A percentile compares a stretch with the other conserved stretches of the same genome.
Conservation (phyloP, 1,140 invertebrate genomes). For the Alviniconcha marisindica region DNA sequence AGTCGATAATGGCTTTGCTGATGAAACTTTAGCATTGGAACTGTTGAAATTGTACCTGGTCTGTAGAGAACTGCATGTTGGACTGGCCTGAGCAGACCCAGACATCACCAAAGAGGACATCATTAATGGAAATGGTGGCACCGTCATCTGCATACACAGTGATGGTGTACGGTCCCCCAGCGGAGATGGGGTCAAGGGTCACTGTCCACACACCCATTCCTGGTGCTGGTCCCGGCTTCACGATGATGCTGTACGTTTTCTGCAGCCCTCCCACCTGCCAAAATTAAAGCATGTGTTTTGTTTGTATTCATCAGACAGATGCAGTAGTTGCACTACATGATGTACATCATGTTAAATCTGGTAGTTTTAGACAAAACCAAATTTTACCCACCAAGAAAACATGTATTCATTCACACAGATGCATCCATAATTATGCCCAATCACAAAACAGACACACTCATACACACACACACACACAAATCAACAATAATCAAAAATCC, state of each 20-base stretch:
- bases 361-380: too few species aligned
- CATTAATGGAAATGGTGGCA: conserved; percentile 47
- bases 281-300: too few species aligned
- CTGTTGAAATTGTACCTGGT: conserved; percentile 45
- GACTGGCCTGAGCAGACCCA: conserved; percentile 73
- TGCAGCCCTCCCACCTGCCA: not conserved
- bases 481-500: too few species aligned
- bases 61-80: conserved; percentile 69
- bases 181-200: conserved; percentile 40
- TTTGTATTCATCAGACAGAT: not conserved
- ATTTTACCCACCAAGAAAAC: too few species aligned
- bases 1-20: too few species aligned
- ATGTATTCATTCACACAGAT: too few species aligned
- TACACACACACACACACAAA: too few species aligned
- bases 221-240: conserved; percentile 25
- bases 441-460: too few species aligned
- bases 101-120: conserved; percentile 73
- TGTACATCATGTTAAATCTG: too few species aligned
- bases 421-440: too few species aligned
- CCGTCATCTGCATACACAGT: conserved; percentile 47
- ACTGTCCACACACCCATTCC: conserved; percentile 45
- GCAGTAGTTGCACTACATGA: too few species aligned
- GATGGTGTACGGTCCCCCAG: conserved; percentile 49
- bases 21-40: too few species aligned
- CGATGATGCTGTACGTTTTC: conserved; percentile 11